phyloP scores from a whole-genome alignment of 2,888 invertebrate genomes.

The Trichopria drosophilae region DNA sequence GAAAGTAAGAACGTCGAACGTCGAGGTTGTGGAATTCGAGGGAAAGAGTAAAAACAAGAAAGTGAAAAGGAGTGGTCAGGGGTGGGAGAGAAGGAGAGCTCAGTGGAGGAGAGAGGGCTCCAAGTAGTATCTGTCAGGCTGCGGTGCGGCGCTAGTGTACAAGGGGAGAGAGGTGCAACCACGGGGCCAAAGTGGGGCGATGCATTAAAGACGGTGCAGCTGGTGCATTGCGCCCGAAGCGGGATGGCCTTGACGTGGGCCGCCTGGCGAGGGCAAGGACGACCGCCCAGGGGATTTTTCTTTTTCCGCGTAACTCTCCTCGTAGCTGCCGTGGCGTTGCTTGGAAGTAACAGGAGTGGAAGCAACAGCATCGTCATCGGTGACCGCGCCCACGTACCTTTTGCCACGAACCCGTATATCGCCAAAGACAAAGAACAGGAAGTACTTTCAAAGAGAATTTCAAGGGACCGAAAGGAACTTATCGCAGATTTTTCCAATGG shows the following conservation, averaged over 20 bases:
- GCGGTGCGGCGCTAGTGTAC: conserved; percentile 8
- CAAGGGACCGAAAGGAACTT: no score
- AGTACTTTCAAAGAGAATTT: no score
- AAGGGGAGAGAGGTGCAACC: conserved; percentile 20
- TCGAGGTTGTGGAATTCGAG: conserved; percentile 12
- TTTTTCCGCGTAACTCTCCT: conserved; percentile 33
- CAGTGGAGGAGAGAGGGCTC: neutral
- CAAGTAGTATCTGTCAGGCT: conserved; percentile 30
- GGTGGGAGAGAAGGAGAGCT: conserved; percentile 3
- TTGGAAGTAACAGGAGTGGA: no score
- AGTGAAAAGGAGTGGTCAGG: conserved; percentile 21
- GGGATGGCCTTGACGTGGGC: conserved; percentile 55
- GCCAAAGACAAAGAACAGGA: no score
- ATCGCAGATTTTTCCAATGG: no score
- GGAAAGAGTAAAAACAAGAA: conserved; percentile 22
- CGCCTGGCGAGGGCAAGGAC: conserved; percentile 57
- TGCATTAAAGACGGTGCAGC: conserved; percentile 40
- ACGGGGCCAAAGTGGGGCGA: conserved; percentile 43
- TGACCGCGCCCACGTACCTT: conserved; percentile 41
- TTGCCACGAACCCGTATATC: no score
- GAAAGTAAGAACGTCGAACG: neutral
- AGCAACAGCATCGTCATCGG: no score
- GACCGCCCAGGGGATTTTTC: conserved; percentile 51
- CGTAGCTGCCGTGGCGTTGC: no score
- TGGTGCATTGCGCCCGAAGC: conserved; percentile 55